Evolutionary conservation across 2,888 invertebrate species (phyloP), one percentile per base, ranked within the genome.

Genomic region (Ichneumon xanthorius): DNA sequence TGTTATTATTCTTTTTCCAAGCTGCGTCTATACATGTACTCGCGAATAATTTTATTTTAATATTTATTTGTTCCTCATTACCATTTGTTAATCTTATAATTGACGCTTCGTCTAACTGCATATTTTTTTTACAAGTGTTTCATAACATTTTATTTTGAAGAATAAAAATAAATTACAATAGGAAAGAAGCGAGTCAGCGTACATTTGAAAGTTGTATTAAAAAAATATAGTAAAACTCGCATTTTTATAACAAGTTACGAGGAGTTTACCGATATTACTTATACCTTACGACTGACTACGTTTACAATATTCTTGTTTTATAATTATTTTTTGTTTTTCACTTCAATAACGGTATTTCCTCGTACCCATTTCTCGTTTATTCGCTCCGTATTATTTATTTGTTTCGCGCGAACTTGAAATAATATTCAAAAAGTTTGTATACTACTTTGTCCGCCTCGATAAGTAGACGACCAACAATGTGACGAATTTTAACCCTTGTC

Each of bases 161-260:
- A 53, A 71, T 71, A 48, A 53, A 71, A 33, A 71, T 53, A 71
- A 71, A 71, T 71, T 53, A 71, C 70, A 19, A 50, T 53, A 71
- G 50, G 33, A 53, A 71, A 30, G 50, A 30, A 26, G 26, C 14
- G 50, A n/a, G 58, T 11, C 26, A 26, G 26, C 26, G 26, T 58
- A 58, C 58, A 58, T 58, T 58, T 58, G 14, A 26, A 58, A 58
- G 58, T 58, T 22, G 26, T 14, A 58, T 58, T 58, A 58, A 58
- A 26, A 22, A 58, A 11, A 58, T 58, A 58, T 26, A 58, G 58
- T 58, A 58, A 58, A 58, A 58, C 58, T 58, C 58, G 58, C 19
- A 55, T 58, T 58, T 48, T 26, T 58, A 2, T 22, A 22, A 58
- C 22, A 58, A 58, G 26, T 3, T 48, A 48, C 58, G 14, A 26